phyloP scores from a whole-genome alignment of 2,113 vertebrate species.

The Phycodurus eques region DNA sequence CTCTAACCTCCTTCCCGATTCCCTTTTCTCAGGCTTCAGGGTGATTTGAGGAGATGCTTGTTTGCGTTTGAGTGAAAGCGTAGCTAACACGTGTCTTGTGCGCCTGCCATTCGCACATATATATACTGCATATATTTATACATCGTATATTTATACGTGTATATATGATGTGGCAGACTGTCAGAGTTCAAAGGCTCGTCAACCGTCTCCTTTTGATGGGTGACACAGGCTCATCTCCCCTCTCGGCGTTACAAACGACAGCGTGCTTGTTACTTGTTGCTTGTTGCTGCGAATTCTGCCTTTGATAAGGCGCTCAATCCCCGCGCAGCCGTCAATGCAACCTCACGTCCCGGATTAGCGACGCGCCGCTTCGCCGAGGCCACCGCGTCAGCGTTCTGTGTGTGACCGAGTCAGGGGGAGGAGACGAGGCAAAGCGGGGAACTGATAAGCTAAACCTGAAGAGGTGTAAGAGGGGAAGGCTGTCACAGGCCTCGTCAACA shows the following conservation, averaged over 20 bases:
- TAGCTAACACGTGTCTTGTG: slow-evolving; percentile 23
- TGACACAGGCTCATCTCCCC: slow-evolving; percentile 22
- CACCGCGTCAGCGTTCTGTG: not conserved
- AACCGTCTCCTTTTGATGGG: slow-evolving; percentile 34
- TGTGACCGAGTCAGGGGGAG: not conserved
- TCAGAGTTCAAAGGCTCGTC: slow-evolving; percentile 55
- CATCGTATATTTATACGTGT: not conserved
- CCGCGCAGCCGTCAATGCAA: slow-evolving; percentile 12
- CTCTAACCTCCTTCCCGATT: slow-evolving; percentile 38
- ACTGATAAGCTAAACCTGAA: not conserved
- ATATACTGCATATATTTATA: not conserved
- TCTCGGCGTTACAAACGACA: slow-evolving; percentile 32
- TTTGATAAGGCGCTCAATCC: slow-evolving; percentile 22
- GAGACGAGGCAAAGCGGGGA: not conserved
- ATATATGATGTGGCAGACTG: slow-evolving; percentile 36
- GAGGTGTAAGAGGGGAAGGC: not conserved
- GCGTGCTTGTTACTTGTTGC: slow-evolving; percentile 9
- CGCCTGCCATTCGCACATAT: not conserved
- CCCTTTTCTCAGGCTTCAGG: slow-evolving; percentile 30
- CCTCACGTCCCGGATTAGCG: slow-evolving; percentile 21
- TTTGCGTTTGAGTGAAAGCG: slow-evolving; percentile 32
- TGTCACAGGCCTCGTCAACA: not conserved
- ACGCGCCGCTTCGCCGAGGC: not conserved
- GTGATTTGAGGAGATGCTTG: slow-evolving; percentile 30
- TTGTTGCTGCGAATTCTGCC: slow-evolving; percentile 35